Evolutionary conservation across 1,140 invertebrate genomes (phyloP), one percentile per base, ranked within the genome.

Genomic region (Vollenhovia emeryi): DNA sequence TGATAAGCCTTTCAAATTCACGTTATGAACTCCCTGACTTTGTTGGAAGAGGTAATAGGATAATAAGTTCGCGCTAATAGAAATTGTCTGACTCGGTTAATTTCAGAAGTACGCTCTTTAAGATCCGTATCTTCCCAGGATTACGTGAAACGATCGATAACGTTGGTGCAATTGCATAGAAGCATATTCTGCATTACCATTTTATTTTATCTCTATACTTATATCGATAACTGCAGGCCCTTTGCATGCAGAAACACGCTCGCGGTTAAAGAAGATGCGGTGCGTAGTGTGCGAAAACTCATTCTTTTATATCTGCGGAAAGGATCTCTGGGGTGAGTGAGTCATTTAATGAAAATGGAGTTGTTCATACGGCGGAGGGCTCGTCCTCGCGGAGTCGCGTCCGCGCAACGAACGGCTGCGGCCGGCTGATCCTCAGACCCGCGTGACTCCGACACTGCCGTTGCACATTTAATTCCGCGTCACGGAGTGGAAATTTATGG

Each of bases 391-490:
- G 40, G 5, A 43, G 0, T 45, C 27, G 33, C 55, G 15, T 40
- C 5, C 8, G 36, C 8, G 36, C 52, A 30, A n/a, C 18, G 15
- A 30, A 60, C 45, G 27, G n/a, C 43, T 30, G 11, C 45, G 27
- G n/a, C 43, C 43, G 11, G 24, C 21, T 27, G 50, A 79, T n/a
- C n/a, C n/a, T n/a, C n/a, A 11, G n/a, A 45, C n/a, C 33, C 36
- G 30, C 30, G 62, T 40, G 75, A 9, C 33, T 52, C 13, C 15
- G 30, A 3, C 3, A 11, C 66, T 33, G 45, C 21, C 13, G 45
- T 74, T 36, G 59, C 8, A 27, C 69, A 73, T 87, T 87, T 76
- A 78, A 87, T 78, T 48, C 30, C 57, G 52, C 79, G 50, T 62
- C 57, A 55, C 36, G 64, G 6, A 2, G 30, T 2, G 36, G 59